phyloP scores from a whole-genome alignment of 1,140 invertebrate species.

The Hydropsyche tenuis region DNA sequence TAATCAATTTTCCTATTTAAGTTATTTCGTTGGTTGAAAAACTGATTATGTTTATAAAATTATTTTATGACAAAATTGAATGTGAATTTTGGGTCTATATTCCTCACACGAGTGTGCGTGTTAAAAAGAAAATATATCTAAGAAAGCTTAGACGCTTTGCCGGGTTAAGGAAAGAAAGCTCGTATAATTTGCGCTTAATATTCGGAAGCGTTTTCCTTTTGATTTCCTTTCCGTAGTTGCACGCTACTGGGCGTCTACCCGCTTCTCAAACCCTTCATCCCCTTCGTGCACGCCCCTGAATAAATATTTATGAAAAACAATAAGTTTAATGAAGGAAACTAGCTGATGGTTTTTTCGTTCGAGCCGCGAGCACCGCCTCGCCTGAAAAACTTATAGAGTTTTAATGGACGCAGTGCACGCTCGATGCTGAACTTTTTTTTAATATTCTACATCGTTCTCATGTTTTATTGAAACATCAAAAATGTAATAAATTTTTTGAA shows the following conservation, averaged over 20 bases:
- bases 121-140: no score
- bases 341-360: constrained; percentile 34
- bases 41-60: no score
- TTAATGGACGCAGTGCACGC: neutral
- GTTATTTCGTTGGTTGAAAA: no score
- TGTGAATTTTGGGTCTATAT: no score
- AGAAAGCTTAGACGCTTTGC: no score
- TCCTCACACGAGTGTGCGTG: no score
- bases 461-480: neutral
- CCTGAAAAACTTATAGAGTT: constrained; percentile 7
- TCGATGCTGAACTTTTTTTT: neutral
- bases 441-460: neutral
- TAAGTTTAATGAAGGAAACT: constrained; percentile 41
- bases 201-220: constrained; percentile 36
- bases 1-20: no score
- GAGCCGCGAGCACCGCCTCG: neutral
- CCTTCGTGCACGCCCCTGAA: constrained; percentile 21
- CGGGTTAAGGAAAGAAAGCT: neutral
- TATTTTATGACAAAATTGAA: no score
- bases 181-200: constrained; percentile 7
- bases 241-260: constrained; percentile 1
- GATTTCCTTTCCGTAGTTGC: constrained; percentile 4
- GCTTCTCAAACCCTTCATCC: constrained; percentile 20
- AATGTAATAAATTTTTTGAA: no score
- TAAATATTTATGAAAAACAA: constrained; percentile 42